Evolutionary conservation across 92 coral and sea anemone genomes (phyloP).

Genomic region (Zoanthus sociatus): DNA sequence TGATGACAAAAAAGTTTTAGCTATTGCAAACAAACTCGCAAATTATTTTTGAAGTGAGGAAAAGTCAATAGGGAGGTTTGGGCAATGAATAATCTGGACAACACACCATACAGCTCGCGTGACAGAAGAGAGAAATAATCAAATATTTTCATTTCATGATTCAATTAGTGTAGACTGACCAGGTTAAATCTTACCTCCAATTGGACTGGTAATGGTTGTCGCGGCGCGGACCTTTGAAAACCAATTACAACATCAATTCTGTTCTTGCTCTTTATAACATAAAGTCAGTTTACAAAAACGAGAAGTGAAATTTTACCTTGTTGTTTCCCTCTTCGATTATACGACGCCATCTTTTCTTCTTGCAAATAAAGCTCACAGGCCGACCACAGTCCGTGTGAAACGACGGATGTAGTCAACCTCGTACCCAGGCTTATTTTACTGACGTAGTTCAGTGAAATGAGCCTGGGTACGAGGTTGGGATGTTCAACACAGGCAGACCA

Average conservation of each 20-base stretch:
- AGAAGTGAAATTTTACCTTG: background rate
- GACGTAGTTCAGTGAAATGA: too few species aligned
- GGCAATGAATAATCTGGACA: background rate
- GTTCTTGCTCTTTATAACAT: background rate
- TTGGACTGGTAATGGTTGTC: background rate
- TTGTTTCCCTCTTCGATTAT: background rate
- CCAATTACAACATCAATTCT: background rate
- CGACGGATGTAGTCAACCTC: too few species aligned
- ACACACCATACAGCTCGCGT: background rate
- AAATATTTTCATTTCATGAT: background rate
- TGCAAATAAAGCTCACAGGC: background rate
- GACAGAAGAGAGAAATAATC: background rate
- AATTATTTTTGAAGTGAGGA: background rate
- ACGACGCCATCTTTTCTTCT: constrained; percentile 45
- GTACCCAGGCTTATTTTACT: too few species aligned
- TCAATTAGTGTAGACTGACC: background rate
- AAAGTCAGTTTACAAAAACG: background rate
- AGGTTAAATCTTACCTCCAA: background rate
- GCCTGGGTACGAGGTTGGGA: too few species aligned
- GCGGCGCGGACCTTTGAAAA: constrained; percentile 26
- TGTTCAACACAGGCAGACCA: too few species aligned
- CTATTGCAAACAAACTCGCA: background rate
- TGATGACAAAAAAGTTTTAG: background rate
- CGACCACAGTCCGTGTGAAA: too few species aligned
- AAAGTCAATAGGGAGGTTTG: background rate